Evolutionary conservation across 1,140 invertebrate genomes (phyloP).

Genomic region (Ectropis grisescens): DNA sequence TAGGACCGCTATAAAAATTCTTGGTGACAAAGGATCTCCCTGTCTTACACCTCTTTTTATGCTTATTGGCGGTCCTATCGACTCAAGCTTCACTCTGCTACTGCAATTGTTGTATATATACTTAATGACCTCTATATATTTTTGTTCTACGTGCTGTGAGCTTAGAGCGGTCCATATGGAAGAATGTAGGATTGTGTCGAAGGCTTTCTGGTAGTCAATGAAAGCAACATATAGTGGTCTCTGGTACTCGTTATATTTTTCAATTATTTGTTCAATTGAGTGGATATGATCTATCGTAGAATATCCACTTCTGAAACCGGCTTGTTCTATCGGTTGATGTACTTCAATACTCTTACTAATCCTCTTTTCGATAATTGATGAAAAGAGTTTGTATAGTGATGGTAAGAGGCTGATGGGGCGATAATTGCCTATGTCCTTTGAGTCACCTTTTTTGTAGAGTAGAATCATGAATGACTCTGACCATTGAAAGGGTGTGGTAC

Average conservation of each 20-base stretch:
- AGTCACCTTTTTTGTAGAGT: slow-evolving; percentile 1
- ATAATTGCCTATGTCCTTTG: neutral
- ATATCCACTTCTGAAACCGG: neutral
- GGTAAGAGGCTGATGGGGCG: neutral
- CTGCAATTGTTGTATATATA: neutral
- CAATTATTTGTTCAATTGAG: neutral
- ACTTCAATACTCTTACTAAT: neutral
- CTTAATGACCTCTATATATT: neutral
- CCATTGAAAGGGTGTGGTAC: neutral
- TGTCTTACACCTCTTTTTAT: neutral
- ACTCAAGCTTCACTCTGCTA: neutral
- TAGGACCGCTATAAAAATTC: neutral
- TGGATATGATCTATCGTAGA: neutral
- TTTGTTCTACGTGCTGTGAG: too few relatives aligned
- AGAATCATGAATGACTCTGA: neutral
- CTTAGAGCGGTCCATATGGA: neutral
- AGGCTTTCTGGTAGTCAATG: neutral
- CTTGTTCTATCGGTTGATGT: neutral
- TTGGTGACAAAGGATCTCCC: neutral
- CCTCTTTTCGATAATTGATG: neutral
- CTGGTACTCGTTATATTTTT: neutral
- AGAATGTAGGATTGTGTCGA: neutral
- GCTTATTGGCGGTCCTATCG: neutral
- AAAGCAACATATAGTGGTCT: neutral
- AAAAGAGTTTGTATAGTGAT: neutral